Base-by-base conservation (phyloP, 2,888 invertebrate genomes). In the Acronicta alni region DNA sequence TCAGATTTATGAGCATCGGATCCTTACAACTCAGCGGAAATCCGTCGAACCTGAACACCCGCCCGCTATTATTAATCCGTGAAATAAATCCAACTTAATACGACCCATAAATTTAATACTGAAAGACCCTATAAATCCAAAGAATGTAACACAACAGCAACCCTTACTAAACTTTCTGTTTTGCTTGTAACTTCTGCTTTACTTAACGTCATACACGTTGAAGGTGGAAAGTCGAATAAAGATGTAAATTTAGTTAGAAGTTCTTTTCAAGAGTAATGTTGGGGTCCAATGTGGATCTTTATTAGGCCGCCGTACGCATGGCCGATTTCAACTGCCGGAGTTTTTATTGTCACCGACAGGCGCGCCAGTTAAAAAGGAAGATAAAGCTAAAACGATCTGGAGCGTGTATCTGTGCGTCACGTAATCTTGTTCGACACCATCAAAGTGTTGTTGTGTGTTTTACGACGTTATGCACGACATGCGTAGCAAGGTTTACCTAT, bases 1-100 rank as follows among this genome's bases (percentile, higher is more conserved):
- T 83, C 76, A 80, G 79, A 88, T 87, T 87, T 84, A 87, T 85
- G 80, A 79, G 72, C 76, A 67, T 77, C 60, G 70, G 78, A 81
- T 75, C 79, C 77, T 72, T 77, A 61, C 62, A 71, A 78, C 70
- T 79, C 72, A 67, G 79, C 72, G 58, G 58, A 71, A 71, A 49
- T 57, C 57, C 54, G 17, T 32, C 45, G 54, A 71, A 68, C 72
- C 69, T 77, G 75, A 67, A 69, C 69, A 58, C 72, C 68, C 66
- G 56, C 52, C 61, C 51, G 45, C 63, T 60, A 64, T 68, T 35
- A 70, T 77, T 79, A 78, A 79, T 75, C 74, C 72, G 49, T 53
- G 73, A 67, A 81, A 82, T 83, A 66, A 61, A 81, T 83, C 75
- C 59, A 61, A 69, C 70, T 76, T 81, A 79, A 79, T 71, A 68